These are phyloP conservation scores for Cherax destructor DNA, from an alignment of 1,140 invertebrate genomes.

Conservation along the genomic window DNA sequence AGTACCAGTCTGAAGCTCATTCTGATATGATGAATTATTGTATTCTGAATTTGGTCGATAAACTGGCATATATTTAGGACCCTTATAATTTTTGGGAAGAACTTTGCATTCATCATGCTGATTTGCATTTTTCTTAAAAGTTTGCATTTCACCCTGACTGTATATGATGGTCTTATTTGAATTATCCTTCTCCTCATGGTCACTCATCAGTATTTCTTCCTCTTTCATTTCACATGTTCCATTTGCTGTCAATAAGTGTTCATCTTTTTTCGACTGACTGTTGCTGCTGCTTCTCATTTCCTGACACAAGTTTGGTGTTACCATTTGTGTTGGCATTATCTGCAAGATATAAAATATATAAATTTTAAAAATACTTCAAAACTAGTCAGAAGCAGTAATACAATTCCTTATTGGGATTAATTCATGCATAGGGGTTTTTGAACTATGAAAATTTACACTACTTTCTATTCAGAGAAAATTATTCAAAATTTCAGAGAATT, in stretches of 20 bases:
- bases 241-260: conserved; percentile 12
- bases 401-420: background rate
- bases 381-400: background rate
- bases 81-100: conserved; percentile 17
- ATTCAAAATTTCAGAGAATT: too few relatives aligned
- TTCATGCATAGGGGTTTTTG: background rate
- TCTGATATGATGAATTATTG: background rate
- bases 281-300: conserved; percentile 48
- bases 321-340: conserved; percentile 65
- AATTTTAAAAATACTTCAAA: background rate
- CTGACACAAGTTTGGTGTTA: conserved; percentile 55
- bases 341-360: conserved; percentile 11
- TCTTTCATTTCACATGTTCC: conserved; percentile 19
- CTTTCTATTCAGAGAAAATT: too few relatives aligned
- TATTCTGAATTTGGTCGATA: conserved; percentile 34
- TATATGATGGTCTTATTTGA: background rate
- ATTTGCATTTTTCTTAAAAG: conserved; percentile 40
- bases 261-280: conserved; percentile 53
- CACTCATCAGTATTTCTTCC: background rate
- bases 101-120: conserved; percentile 34
- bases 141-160: conserved; percentile 33
- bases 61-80: conserved; percentile 53
- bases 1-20: background rate
- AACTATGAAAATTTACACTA: too few relatives aligned
- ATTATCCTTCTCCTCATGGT: conserved; percentile 18